Evolutionary conservation across 2,797 vertebrate genomes (phyloP), one percentile per base, ranked within the genome.

Genomic region (Eutrigla gurnardus): DNA sequence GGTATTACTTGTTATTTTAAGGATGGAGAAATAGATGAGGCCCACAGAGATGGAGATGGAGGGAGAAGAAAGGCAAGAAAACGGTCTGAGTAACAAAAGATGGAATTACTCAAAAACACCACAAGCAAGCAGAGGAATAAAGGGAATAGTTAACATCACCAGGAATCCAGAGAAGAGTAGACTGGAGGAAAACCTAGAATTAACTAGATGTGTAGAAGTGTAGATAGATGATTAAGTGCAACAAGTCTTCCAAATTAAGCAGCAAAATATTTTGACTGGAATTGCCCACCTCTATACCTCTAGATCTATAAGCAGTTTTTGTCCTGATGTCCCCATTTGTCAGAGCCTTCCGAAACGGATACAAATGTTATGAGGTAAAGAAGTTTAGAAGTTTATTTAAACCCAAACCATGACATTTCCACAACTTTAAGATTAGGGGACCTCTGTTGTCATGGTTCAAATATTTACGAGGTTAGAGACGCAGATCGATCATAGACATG

Each of bases 21-120:
- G 54, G 53, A n/a, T 15, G 40, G 35, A 40, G 43, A 64, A 66
- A 65, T 11, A 52, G 40, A 54, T 57, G 59, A 59, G 35, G 35
- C 39, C 60, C 5, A 49, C 33, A 39, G 45, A 53, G 66, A 64
- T 55, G n/a, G 13, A 46, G 36, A 59, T 33, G 25, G 4, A 58
- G 15, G 35, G 46, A 62, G 49, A 46, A 17, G 12, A 35, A 45
- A 36, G 9, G n/a, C 3, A 47, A 35, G 17, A 25, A 70, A 70
- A 32, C n/a, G 6, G 9, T 18, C 37, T 59, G 52, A 67, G 62
- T 57, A 40, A 53, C 10, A 71, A 78, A 70, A 76, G 71, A 81
- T 70, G 69, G 3, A 64, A 83, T 73, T 25, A 25, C 25, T 25
- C 25, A 25, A 25, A 67, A 74, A 65, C 4, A 49, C 61, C 66